Conservation (phyloP, 2,113 vertebrate genomes). For the Rhabdomys dilectus region DNA sequence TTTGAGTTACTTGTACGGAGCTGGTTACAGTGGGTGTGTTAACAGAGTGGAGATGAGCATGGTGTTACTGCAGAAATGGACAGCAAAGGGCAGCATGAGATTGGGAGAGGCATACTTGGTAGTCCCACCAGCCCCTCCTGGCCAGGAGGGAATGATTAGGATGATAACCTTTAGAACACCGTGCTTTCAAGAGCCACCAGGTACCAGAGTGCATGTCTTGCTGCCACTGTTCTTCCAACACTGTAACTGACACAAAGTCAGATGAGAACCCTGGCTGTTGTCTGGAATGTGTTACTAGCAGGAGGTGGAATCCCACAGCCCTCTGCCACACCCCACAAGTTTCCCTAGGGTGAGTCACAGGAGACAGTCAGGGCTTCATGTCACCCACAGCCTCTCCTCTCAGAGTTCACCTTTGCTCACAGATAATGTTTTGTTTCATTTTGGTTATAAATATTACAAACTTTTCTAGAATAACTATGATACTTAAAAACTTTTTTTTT, state of each 20-base stretch:
- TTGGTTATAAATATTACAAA: not conserved
- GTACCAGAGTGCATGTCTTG: not conserved
- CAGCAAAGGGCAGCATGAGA: not conserved
- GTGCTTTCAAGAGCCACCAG: not conserved
- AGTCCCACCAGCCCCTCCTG: not conserved
- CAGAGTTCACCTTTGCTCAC: not conserved
- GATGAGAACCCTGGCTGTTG: not conserved
- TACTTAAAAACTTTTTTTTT: not conserved
- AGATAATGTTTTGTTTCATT: not conserved
- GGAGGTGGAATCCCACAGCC: not conserved
- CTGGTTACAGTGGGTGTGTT: not conserved
- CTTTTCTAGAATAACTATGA: not conserved
- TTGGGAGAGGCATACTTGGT: not conserved
- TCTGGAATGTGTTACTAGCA: conserved; percentile 26
- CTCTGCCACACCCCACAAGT: not conserved
- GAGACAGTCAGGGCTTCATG: rapidly evolving
- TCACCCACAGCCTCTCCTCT: not conserved
- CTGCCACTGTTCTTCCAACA: not conserved
- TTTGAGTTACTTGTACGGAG: not conserved
- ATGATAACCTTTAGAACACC: not conserved
- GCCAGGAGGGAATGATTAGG: not conserved
- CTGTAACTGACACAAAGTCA: not conserved
- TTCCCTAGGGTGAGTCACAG: not conserved
- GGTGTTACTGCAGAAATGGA: not conserved
- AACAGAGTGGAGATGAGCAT: not conserved